These are phyloP conservation scores for Otocyon megalotis DNA, from an alignment of 2,113 vertebrate genomes.

Conservation along the genomic window DNA sequence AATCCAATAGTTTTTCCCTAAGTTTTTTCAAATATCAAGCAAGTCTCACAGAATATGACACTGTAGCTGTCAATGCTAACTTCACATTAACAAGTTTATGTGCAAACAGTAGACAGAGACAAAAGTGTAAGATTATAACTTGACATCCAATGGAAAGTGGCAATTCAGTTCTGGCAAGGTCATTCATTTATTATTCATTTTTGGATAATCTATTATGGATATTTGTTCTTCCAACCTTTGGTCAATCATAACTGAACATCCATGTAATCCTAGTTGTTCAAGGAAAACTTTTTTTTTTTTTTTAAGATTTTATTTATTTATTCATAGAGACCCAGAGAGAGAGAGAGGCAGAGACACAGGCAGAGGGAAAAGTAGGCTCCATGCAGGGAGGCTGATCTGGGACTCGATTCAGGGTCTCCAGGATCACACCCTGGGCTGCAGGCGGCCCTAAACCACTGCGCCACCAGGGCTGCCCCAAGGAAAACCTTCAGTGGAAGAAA, in stretches of 20 bases:
- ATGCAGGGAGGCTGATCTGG: too few relatives aligned
- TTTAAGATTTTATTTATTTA: too few relatives aligned
- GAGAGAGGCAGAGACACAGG: too few relatives aligned
- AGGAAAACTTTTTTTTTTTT: background rate
- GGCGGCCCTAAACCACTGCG: too few relatives aligned
- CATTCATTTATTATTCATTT: background rate
- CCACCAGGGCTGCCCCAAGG: background rate
- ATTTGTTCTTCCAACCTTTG: background rate
- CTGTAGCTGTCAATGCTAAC: background rate
- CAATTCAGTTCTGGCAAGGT: background rate
- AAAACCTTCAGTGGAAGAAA: background rate
- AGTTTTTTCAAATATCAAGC: background rate
- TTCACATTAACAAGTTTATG: background rate
- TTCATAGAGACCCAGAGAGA: too few relatives aligned
- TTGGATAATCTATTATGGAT: background rate
- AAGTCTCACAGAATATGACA: background rate
- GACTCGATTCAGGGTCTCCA: too few relatives aligned
- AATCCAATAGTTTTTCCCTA: background rate
- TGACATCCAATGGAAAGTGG: background rate
- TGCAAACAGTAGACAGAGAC: background rate
- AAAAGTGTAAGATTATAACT: background rate
- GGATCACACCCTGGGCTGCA: too few relatives aligned
- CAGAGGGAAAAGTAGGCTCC: too few relatives aligned
- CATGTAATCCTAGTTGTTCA: background rate
- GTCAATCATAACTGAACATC: background rate